Conservation (phyloP, 2,113 vertebrate species). For the Gallinago media region DNA sequence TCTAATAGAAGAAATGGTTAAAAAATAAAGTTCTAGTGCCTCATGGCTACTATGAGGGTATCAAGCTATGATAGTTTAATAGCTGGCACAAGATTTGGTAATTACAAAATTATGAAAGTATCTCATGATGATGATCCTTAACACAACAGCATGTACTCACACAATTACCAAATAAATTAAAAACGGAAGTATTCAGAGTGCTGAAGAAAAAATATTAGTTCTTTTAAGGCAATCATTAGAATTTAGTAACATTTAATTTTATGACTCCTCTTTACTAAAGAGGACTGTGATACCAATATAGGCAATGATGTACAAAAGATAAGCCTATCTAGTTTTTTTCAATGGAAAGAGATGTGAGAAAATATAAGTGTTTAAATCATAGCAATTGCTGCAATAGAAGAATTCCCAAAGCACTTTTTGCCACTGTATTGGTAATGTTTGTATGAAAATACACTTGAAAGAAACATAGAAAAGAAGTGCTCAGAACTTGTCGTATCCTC, state of each 20-base stretch:
- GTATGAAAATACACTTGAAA: not conserved
- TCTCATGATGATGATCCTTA: not conserved
- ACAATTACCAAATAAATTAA: not conserved
- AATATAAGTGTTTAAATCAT: not conserved
- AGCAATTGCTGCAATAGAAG: not conserved
- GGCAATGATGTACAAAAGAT: not conserved
- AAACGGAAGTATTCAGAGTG: not conserved
- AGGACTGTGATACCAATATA: not conserved
- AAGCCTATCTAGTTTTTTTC: not conserved
- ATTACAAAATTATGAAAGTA: not conserved
- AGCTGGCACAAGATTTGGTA: not conserved
- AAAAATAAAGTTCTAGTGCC: not conserved
- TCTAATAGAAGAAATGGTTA: not conserved
- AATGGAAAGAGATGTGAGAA: not conserved
- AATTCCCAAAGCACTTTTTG: conserved; percentile 6
- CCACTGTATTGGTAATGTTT: not conserved
- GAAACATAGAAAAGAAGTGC: not conserved
- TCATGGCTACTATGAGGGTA: not conserved
- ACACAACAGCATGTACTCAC: not conserved
- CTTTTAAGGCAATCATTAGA: not conserved
- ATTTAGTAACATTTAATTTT: not conserved
- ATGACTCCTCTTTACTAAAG: not conserved
- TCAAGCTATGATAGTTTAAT: not conserved
- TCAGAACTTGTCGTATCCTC: not conserved
- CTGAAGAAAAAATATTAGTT: not conserved